Base-by-base conservation (phyloP, 2,888 invertebrate genomes). In the Diarsia rubi region DNA sequence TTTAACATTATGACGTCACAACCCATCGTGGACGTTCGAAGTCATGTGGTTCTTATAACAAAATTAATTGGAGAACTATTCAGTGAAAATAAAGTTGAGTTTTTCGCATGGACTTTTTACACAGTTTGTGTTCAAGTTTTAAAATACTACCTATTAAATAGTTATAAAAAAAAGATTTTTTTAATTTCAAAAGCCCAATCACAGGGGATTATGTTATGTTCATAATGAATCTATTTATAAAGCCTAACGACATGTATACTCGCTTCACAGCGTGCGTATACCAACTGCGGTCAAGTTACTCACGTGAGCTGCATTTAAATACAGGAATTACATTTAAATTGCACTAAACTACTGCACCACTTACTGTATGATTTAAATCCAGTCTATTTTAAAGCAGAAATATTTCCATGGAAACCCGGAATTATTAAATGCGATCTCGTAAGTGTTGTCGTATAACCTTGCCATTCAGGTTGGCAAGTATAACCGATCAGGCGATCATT, bases 361-460 rank as follows among this genome's bases (percentile, higher is more conserved):
- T 68, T 67, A 57, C 76, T 14, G 47, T 37, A 37, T 14, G 31
- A 21, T 82, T 73, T 74, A 62, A 70, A 70, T 54, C 24, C 47
- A 69, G 81, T 72, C 66, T 16, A 75, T 75, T 75, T 71, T 66
- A 59, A 71, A 42, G 47, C 59, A 60, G 44, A 75, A 72, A 57
- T 24, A 60, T 67, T 75, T 66, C 37, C 52, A 42, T 60, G 63
- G 63, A 69, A 72, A 49, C 42, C 21, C 27, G 27, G 66, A 81
- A 68, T 64, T 64, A 62, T 49, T 49, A 59, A 72, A 59, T 37
- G 52, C 44, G 52, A 69, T 81, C 74, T 78, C 42, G 60, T 69
- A 78, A 69, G 74, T 42, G 63, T 44, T 69, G 82, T 65, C 72
- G 47, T 59, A 59, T 73, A 78, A 60, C 85, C 69, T 83, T 85